Evolutionary conservation across 2,888 invertebrate genomes (phyloP).

Genomic region (Nomada ruficornis): DNA sequence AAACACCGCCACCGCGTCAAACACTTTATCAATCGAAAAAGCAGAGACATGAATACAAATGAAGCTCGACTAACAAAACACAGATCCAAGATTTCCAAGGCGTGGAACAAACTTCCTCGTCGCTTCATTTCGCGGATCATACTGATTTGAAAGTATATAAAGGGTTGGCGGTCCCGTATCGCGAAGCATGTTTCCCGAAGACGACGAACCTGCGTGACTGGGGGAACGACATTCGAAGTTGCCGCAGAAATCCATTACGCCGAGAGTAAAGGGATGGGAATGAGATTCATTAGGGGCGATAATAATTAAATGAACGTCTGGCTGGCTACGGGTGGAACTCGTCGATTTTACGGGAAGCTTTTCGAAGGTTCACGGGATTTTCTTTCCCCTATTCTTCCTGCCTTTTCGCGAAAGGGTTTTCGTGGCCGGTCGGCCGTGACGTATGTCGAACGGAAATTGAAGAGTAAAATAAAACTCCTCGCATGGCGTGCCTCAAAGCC

Average conservation of each 20-base stretch:
- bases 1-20: no score
- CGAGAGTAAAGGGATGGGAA: constrained; percentile 47
- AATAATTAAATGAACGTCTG: constrained; percentile 79
- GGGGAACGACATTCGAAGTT: constrained; percentile 65
- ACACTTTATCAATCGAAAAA: not conserved
- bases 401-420: constrained; percentile 21
- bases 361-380: constrained; percentile 39
- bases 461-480: constrained; percentile 63
- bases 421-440: constrained; percentile 33
- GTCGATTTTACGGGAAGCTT: constrained; percentile 60
- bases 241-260: constrained; percentile 77
- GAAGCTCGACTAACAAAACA: not conserved
- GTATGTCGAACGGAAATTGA: constrained; percentile 58
- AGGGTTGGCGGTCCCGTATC: constrained; percentile 33
- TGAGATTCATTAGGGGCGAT: constrained; percentile 78
- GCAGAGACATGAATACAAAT: not conserved
- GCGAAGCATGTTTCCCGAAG: constrained; percentile 59
- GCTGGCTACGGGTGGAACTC: constrained; percentile 39
- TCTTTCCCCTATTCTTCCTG: constrained; percentile 28
- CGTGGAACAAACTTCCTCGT: constrained; percentile 22
- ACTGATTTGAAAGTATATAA: constrained; percentile 29
- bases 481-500: not conserved
- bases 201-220: constrained; percentile 51
- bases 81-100: constrained; percentile 13
- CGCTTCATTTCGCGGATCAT: constrained; percentile 40